Conservation (phyloP, 2,113 vertebrate genomes). For the Rhinopomastus cyanomelas region DNA sequence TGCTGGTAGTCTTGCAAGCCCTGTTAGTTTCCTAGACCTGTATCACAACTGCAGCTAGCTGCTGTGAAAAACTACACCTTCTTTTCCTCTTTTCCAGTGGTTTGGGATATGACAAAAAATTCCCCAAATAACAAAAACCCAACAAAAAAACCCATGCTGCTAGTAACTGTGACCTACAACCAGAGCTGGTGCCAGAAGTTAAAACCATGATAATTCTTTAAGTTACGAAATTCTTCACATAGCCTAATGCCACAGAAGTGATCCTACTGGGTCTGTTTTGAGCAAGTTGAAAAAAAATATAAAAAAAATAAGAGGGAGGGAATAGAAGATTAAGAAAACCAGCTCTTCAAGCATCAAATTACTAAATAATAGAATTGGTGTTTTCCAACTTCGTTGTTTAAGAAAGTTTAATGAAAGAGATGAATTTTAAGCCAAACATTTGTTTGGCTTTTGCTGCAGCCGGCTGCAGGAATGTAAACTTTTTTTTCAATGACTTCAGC, state of each 20-base stretch:
- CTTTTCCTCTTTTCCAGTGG: conserved; percentile 59
- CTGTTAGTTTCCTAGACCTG: neutral
- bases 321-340: neutral
- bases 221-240: conserved; percentile 60
- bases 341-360: conserved; percentile 47
- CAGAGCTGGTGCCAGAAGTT: conserved; percentile 46
- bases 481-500: conserved; percentile 77
- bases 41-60: conserved; percentile 50
- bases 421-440: conserved; percentile 76
- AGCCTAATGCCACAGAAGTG: conserved; percentile 57
- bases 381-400: conserved; percentile 69
- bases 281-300: neutral
- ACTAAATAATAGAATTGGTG: conserved; percentile 64
- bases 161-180: conserved; percentile 60
- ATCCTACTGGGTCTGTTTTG: conserved; percentile 31
- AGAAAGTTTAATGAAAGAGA: conserved; percentile 71
- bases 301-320: neutral
- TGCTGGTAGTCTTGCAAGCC: neutral
- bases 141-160: conserved; percentile 34
- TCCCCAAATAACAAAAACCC: neutral
- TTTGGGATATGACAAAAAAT: conserved; percentile 47
- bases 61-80: conserved; percentile 65
- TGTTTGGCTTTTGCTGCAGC: conserved; percentile 74
- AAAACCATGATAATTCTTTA: conserved; percentile 67
- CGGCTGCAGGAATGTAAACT: conserved; percentile 78